These are phyloP conservation scores for Actinia tenebrosa DNA, from an alignment of 64 coral and sea anemone species.

Conservation along the genomic window DNA sequence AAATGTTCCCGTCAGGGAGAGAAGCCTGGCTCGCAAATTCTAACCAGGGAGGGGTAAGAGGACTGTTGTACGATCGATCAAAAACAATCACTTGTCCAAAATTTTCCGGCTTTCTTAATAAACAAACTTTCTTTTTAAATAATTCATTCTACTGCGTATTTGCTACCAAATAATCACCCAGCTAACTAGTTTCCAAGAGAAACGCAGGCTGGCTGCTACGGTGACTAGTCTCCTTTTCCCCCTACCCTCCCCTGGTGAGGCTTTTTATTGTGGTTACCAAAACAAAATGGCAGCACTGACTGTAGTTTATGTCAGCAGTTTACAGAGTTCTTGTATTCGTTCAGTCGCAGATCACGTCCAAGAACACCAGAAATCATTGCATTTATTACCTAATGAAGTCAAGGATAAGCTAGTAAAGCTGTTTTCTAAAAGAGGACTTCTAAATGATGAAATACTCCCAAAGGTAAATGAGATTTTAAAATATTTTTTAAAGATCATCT, in stretches of 20 bases:
- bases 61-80: too few species aligned
- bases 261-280: background rate
- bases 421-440: slow-evolving; percentile 75
- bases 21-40: too few species aligned
- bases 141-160: too few species aligned
- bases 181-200: background rate
- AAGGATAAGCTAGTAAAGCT: slow-evolving; percentile 68
- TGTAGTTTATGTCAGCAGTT: slow-evolving; percentile 26
- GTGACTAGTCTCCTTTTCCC: background rate
- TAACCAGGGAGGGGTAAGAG: too few species aligned
- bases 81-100: too few species aligned
- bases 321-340: slow-evolving; percentile 67
- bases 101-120: too few species aligned
- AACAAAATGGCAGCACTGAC: slow-evolving; percentile 75
- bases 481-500: background rate
- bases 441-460: slow-evolving; percentile 53
- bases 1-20: too few species aligned
- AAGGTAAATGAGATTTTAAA: slow-evolving; percentile 30
- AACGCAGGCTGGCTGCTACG: too few species aligned
- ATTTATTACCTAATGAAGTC: slow-evolving; percentile 63
- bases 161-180: background rate
- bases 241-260: background rate
- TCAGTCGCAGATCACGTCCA: slow-evolving; percentile 59
- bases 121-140: too few species aligned
- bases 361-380: slow-evolving; percentile 57